Evolutionary conservation across 2,797 vertebrate species (phyloP).

Genomic region (Melanogrammus aeglefinus): DNA sequence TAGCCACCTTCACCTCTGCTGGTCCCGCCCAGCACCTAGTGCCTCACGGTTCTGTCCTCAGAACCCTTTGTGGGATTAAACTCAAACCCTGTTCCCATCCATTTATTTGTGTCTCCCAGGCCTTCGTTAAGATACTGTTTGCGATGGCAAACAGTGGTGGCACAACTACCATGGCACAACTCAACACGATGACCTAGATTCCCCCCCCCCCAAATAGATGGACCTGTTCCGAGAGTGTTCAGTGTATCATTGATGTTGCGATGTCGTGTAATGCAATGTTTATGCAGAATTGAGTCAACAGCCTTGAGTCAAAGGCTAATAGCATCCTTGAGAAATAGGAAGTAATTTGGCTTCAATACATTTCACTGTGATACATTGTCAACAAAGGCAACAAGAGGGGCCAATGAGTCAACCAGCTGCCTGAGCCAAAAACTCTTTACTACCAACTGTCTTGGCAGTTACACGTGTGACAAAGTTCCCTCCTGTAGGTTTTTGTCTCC

Average conservation of each 20-base stretch:
- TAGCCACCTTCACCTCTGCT: no score
- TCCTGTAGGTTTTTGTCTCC: neutral
- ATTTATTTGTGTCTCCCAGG: neutral
- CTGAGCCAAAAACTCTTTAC: neutral
- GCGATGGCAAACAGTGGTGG: neutral
- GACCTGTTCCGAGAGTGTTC: neutral
- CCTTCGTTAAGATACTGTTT: neutral
- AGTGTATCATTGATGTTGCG: neutral
- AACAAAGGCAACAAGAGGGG: neutral
- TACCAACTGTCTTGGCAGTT: neutral
- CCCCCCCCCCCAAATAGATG: neutral
- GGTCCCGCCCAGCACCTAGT: no score
- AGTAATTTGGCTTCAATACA: neutral
- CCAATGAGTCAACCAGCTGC: neutral
- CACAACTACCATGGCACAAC: no score
- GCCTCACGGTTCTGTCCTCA: neutral
- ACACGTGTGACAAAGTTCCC: neutral
- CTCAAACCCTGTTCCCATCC: neutral
- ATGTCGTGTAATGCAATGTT: no score
- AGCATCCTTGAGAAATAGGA: neutral
- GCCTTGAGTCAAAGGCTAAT: no score
- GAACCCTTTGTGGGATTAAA: neutral
- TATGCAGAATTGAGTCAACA: no score
- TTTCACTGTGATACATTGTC: neutral
- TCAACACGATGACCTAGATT: neutral